Evolutionary conservation across 2,113 vertebrate genomes (phyloP), one percentile per base, ranked within the genome.

Genomic region (Neogale vison): DNA sequence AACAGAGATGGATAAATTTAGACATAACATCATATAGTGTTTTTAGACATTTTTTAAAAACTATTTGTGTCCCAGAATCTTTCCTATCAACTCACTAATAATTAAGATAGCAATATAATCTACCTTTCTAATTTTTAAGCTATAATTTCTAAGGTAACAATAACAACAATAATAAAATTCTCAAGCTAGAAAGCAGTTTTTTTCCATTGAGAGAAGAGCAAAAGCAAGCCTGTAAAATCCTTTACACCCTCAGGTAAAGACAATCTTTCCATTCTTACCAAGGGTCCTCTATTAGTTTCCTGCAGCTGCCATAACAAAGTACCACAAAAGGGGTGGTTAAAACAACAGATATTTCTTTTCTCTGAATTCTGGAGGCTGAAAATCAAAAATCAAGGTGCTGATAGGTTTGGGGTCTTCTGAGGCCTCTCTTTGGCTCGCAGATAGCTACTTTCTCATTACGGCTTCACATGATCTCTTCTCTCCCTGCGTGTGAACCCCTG

Each of bases 41-140:
- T 59, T 76, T 96, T 93, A 93, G 90, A 88, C 63, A 69, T 39
- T 52, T 50, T 79, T 57, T 85, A n/a, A n/a, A n/a, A 42, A 77
- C 17, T 61, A 83, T 95, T 47, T 65, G 36, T 90, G 7, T 81
- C 90, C 57, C 24, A 72, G 63, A 80, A 47, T 72, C 18, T 72
- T 90, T 90, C 36, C 61, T 61, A 63, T 85, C 71, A 55, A 92
- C 6, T 84, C 12, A 67, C 29, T 69, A 65, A 80, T 6, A 42
- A 77, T 55, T 77, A 69, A 83, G 42, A 89, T 61, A 69, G 36
- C 65, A 23, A 69, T 59, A 69, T 31, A 52, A 76, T 80, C 23
- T 55, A 67, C 26, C 36, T 88, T 88, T 69, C 26, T 71, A 72
- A 88, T 24, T 89, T 80, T 93, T 59, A 85, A 77, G 72, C 34